These are phyloP conservation scores for Pediacus dermestoides DNA, from an alignment of 2,888 invertebrate genomes.

Conservation along the genomic window DNA sequence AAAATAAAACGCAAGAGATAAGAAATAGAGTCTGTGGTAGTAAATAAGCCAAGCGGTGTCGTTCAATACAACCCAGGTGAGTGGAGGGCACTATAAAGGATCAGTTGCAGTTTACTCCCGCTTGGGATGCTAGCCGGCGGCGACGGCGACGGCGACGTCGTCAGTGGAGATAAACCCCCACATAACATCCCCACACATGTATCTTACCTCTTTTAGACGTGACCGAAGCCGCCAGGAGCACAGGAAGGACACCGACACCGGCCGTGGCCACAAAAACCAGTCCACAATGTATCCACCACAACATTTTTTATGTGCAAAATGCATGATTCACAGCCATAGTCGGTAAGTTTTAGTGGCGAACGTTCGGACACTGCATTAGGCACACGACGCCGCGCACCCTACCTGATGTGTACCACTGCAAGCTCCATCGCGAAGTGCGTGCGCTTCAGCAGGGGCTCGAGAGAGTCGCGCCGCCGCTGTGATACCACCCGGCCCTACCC, in stretches of 20 bases:
- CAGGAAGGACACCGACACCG: slow-evolving; percentile 29
- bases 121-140: too few species aligned
- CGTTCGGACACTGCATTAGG: slow-evolving; percentile 31
- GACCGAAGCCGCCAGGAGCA: slow-evolving; percentile 37
- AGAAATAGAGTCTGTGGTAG: too few species aligned
- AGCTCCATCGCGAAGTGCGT: slow-evolving; percentile 45
- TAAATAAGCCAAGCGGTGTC: too few species aligned
- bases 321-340: slow-evolving; percentile 49
- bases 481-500: slow-evolving; percentile 33
- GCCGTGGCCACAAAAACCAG: slow-evolving; percentile 43
- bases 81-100: too few species aligned
- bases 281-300: slow-evolving; percentile 48
- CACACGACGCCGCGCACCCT: slow-evolving; percentile 41
- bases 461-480: slow-evolving; percentile 36
- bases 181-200: too few species aligned
- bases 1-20: too few species aligned
- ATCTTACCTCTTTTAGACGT: slow-evolving; percentile 47
- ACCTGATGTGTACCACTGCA: slow-evolving; percentile 42
- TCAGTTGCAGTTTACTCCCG: too few species aligned
- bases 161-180: too few species aligned
- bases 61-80: too few species aligned
- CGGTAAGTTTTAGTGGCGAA: slow-evolving; percentile 28
- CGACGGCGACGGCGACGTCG: too few species aligned
- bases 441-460: slow-evolving; percentile 37
- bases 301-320: slow-evolving; percentile 47